A percentile compares a stretch with the other conserved stretches of the same genome.
phyloP scores from a whole-genome alignment of 2,888 invertebrate species.

The Pristionchus fissidentatus region DNA sequence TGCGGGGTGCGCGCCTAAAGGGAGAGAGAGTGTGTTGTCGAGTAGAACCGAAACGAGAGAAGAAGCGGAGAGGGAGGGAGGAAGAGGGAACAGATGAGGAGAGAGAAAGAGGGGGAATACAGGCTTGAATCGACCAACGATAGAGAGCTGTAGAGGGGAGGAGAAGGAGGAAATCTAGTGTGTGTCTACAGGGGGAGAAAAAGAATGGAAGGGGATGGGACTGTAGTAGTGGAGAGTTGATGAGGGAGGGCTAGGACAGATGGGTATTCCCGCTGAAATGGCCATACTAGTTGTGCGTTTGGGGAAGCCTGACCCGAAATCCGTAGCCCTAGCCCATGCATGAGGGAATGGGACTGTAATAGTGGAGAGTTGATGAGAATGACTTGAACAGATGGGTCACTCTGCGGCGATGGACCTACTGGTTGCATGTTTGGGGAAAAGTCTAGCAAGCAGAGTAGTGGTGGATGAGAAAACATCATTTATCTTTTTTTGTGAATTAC shows the following conservation, averaged over 20 bases:
- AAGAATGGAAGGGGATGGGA: constrained; percentile 1
- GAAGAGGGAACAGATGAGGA: constrained; percentile 6
- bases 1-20: not conserved
- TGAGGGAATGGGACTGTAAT: too few species aligned
- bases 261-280: constrained; percentile 7
- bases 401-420: too few species aligned
- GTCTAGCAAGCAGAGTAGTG: too few species aligned
- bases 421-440: too few species aligned
- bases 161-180: constrained; percentile 5
- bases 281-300: not conserved
- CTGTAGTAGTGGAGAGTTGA: too few species aligned
- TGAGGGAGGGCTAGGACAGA: not conserved
- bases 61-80: not conserved
- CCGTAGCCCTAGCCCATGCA: too few species aligned
- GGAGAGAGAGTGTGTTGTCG: not conserved
- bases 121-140: not conserved
- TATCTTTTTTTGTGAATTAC: too few species aligned
- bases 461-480: too few species aligned
- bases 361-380: too few species aligned
- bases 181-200: constrained; percentile 10
- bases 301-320: too few species aligned
- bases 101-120: constrained; percentile 1
- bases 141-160: not conserved
- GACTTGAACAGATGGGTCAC: too few species aligned
- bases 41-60: not conserved